phyloP scores from a whole-genome alignment of 1,140 invertebrate genomes.

The Teleopsis dalmanni region DNA sequence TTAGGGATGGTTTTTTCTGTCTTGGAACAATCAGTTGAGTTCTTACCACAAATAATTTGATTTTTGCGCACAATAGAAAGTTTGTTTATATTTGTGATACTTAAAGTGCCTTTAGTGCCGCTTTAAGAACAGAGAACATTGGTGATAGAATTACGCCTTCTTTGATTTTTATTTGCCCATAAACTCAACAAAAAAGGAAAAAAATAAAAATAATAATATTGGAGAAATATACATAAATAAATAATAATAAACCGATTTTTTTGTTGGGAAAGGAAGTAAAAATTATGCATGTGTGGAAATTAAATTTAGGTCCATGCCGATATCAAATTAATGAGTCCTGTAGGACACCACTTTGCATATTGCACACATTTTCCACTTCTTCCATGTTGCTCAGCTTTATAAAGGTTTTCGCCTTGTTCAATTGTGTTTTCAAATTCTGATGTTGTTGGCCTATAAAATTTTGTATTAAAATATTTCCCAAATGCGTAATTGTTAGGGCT shows the following conservation, averaged over 20 bases:
- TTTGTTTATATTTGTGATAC: too few species aligned
- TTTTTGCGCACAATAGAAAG: too few species aligned
- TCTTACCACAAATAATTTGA: too few species aligned
- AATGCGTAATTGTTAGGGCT: conserved; percentile 9
- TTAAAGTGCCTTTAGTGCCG: too few species aligned
- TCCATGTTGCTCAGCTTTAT: conserved; percentile 3
- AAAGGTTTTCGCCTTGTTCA: conserved; percentile 1
- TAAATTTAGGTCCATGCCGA: conserved; percentile 11
- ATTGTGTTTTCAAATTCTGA: conserved; percentile 5
- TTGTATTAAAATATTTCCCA: conserved; percentile 10
- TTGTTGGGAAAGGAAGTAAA: too few species aligned
- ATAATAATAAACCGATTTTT: too few species aligned
- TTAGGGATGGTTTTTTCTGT: too few species aligned
- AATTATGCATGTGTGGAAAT: too few species aligned
- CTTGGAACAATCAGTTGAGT: too few species aligned
- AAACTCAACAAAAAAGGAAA: conserved; percentile 1
- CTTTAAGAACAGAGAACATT: too few species aligned
- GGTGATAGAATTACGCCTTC: conserved; percentile 5
- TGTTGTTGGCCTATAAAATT: conserved; percentile 15
- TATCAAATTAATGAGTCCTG: conserved; percentile 12
- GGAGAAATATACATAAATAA: too few species aligned
- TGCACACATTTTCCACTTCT: conserved; percentile 2
- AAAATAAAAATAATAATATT: not conserved
- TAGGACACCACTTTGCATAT: conserved; percentile 15
- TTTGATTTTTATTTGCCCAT: not conserved